Percentiles rank a stretch among this genome's conserved stretches.
Conservation (phyloP, 2,113 vertebrate genomes). For the Crotophaga sulcirostris region DNA sequence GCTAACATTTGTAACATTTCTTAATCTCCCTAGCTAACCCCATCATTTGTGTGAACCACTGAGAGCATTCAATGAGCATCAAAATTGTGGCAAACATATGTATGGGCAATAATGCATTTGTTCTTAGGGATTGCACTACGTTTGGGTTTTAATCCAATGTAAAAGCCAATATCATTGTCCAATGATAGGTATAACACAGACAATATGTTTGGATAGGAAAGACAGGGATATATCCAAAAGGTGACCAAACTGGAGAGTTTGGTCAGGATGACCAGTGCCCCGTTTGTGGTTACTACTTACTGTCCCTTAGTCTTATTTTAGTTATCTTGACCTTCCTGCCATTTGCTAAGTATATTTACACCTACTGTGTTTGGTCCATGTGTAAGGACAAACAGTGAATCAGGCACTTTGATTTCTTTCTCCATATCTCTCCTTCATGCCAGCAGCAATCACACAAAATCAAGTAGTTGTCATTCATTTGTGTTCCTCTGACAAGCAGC, state of each 20-base stretch:
- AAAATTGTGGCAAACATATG: not conserved
- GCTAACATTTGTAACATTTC: not conserved
- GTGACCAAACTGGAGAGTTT: not conserved
- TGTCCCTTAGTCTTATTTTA: not conserved
- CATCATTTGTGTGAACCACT: accelerated
- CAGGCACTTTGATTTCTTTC: not conserved
- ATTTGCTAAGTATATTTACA: not conserved
- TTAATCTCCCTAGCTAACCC: not conserved
- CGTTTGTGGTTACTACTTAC: not conserved
- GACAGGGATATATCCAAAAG: not conserved
- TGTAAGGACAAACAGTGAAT: not conserved
- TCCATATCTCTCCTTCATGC: not conserved
- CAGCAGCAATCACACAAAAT: not conserved
- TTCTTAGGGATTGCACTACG: not conserved
- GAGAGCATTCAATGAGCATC: not conserved
- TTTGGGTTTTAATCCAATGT: not conserved
- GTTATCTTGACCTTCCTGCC: not conserved
- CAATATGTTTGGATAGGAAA: not conserved
- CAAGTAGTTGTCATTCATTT: not conserved
- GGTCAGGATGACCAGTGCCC: not conserved
- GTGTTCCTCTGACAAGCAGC: not conserved
- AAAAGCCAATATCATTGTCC: not conserved
- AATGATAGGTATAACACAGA: not conserved
- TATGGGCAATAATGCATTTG: not conserved
- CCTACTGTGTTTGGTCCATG: not conserved